A percentile compares a stretch with the other conserved stretches of the same genome.
These are phyloP conservation scores for Drosophila borealis DNA, from an alignment of 2,888 invertebrate genomes.

Conservation along the genomic window DNA sequence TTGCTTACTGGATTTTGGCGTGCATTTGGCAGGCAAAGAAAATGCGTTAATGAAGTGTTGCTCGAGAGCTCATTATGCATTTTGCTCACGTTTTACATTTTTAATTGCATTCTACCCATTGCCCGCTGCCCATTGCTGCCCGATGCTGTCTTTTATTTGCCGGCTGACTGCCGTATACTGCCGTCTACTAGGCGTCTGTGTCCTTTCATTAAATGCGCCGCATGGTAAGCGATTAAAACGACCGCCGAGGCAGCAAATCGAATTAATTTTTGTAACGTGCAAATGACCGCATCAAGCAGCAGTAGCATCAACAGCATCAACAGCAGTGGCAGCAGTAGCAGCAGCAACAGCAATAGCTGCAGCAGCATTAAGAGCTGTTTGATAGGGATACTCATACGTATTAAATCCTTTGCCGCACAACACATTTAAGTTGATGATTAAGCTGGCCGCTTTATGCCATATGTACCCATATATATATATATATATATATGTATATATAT, in stretches of 20 bases:
- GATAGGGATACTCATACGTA: constrained; percentile 37
- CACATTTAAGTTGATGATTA: constrained; percentile 82
- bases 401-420: constrained; percentile 74
- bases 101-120: constrained; percentile 67
- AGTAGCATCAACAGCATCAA: constrained; percentile 13
- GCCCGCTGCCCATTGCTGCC: background rate
- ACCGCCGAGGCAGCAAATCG: constrained; percentile 82
- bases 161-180: background rate
- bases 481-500: background rate
- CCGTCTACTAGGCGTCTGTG: constrained; percentile 24
- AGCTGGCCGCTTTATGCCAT: constrained; percentile 46
- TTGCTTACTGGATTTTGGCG: background rate
- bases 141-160: constrained; percentile 14
- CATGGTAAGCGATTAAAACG: constrained; percentile 77
- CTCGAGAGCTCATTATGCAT: constrained; percentile 76
- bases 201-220: constrained; percentile 75
- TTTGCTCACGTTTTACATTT: constrained; percentile 76
- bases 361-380: constrained; percentile 41
- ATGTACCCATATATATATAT: constrained; percentile 4
- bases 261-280: constrained; percentile 83
- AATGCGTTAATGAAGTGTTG: constrained; percentile 77
- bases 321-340: constrained; percentile 4
- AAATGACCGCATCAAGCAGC: constrained; percentile 70
- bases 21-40: constrained; percentile 40
- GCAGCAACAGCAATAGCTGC: constrained; percentile 5